Evolutionary conservation across 2,888 invertebrate species (phyloP), one percentile per base, ranked within the genome.

Genomic region (Polydesmus complanatus): DNA sequence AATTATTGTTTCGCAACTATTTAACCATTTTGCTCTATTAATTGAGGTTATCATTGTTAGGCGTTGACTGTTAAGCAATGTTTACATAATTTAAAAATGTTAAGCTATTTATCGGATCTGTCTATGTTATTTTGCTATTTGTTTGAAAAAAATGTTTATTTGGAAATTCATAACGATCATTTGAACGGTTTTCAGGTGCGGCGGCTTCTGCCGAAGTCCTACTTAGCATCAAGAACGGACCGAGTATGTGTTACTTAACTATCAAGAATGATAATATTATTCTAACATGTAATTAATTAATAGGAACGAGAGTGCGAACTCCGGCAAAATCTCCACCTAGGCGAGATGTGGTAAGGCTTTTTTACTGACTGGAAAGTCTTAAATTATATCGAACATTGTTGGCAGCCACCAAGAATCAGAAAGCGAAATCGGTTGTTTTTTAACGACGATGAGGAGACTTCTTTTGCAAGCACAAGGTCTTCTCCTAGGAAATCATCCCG

Each of bases 401-500:
- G 67, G 8, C 65, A 74, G 74, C 92, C 92, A 59, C 89, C 88
- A 3, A 80, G 93, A 62, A 90, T 91, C 66, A 80, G 92, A 27
- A 93, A 92, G 74, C 87, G 88, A 70, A 93, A 93, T 73, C 81
- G 84, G 69, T 78, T 91, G 60, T 92, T 92, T 72, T 92, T 84
- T 74, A 91, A 92, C 73, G 92, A 93, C 73, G 87, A 90, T 37
- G 59, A 64, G 61, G 63, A 64, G 53, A 54, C 65, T 18, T 54
- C 62, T 48, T 54, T 27, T 48, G 27, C 48, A 37, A 56, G 61
- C 14, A 84, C 86, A 55, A 78, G 84, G 68, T 81, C 83, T 63
- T 82, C 87, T 21, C 84, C 86, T 18, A 84, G 83, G 69, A 80
- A 83, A 70, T 77, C 79, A 56, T 74, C 79, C n/a, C 81, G 81